Evolutionary conservation across 2,888 invertebrate genomes (phyloP), one percentile per base, ranked within the genome.

Genomic region (Rhabditoides inermis): DNA sequence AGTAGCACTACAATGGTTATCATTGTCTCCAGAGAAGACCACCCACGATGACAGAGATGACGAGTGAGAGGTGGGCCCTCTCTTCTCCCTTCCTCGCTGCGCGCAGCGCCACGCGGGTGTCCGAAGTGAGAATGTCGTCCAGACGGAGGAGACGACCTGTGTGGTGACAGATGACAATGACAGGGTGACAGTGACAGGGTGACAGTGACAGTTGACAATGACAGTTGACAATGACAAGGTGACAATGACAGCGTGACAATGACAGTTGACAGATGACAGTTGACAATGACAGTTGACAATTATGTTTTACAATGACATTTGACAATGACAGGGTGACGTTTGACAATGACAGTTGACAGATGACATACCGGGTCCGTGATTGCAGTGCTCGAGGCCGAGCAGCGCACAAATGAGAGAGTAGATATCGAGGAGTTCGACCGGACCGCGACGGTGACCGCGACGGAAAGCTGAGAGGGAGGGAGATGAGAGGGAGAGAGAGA

Each of bases 371-470:
- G n/a, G n/a, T n/a, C n/a, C n/a, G n/a, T 47, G 52, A 55, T 63
- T 58, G 45, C 67, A 67, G 5, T 50, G 35, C 23, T 60, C 49
- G 12, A 67, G 53, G 25, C 55, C 55, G 7, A 69, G 42, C 1
- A 69, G 28, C 6, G 58, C 55, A 45, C 69, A 69, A 49, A 67
- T 62, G 15, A 69, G 52, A 7, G 61, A 52, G 49, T 65, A 63
- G 7, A 69, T 27, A 45, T 69, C 69, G 36, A 59, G 55, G 28
- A 69, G 47, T 49, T 65, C 62, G 20, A 61, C 36, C 23, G 56
- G 53, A 4, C 59, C 60, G 51, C 62, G 64, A 7, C 58, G 54
- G 37, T 53, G 61, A 23, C 61, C 60, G 10, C 57, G 55, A 20
- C 59, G 58, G 48, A 67, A 67, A 15, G 59, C 64, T 67, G 40